phyloP scores from a whole-genome alignment of 2,113 vertebrate genomes.

The Hippotragus niger region DNA sequence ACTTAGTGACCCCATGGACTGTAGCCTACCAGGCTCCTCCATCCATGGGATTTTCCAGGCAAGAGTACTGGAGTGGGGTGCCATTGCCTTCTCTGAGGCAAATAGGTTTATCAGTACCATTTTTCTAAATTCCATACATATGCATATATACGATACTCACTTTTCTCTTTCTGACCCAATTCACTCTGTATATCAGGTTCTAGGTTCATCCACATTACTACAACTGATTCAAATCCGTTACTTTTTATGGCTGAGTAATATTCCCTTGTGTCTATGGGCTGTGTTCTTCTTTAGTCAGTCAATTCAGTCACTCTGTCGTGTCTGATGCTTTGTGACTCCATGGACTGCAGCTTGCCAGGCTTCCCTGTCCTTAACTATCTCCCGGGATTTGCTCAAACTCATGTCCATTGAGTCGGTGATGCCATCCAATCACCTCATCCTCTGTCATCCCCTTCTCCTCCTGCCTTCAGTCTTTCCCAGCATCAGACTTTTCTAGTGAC shows the following conservation, averaged over 20 bases:
- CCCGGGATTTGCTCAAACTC: not conserved
- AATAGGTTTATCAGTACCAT: not conserved
- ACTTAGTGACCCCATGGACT: too few species aligned
- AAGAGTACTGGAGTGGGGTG: too few species aligned
- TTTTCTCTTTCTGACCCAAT: not conserved
- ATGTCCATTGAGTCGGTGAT: not conserved
- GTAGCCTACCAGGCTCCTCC: too few species aligned
- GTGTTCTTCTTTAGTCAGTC: not conserved
- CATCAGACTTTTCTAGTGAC: not conserved
- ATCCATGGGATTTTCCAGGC: too few species aligned
- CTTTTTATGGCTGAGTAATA: not conserved
- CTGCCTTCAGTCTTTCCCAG: not conserved
- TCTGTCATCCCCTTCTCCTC: not conserved
- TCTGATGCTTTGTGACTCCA: not conserved
- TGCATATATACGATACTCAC: not conserved
- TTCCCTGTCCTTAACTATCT: not conserved
- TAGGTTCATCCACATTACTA: not conserved
- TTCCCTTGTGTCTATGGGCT: not conserved
- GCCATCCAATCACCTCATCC: not conserved
- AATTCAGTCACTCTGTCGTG: rapidly evolving
- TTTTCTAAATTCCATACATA: not conserved
- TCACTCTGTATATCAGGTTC: not conserved
- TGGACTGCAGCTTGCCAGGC: not conserved
- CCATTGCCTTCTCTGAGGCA: not conserved
- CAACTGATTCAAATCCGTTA: not conserved